Conservation (phyloP, 2,888 invertebrate genomes). For the Eumerus sabulonum region DNA sequence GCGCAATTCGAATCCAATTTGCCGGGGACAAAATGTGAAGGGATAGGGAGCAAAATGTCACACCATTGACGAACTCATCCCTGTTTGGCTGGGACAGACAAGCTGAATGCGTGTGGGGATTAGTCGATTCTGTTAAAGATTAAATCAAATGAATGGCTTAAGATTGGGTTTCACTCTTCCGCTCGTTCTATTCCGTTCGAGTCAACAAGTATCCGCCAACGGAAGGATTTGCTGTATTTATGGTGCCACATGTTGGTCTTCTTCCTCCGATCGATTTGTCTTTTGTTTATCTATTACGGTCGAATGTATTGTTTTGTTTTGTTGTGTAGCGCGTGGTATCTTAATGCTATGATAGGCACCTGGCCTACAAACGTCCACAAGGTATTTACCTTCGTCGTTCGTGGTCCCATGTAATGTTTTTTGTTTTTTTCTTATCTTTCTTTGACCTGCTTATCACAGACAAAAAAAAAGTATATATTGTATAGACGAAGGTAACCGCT, state of each 20-base stretch:
- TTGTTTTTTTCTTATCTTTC: slow-evolving; percentile 29
- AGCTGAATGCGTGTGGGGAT: slow-evolving; percentile 58
- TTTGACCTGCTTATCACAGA: too few species aligned
- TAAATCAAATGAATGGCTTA: slow-evolving; percentile 60
- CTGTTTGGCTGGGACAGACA: slow-evolving; percentile 21
- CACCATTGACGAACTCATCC: too few species aligned
- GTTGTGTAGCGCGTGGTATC: too few species aligned
- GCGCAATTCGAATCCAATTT: too few species aligned
- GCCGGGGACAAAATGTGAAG: not conserved
- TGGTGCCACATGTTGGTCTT: not conserved
- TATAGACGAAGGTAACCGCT: slow-evolving; percentile 44
- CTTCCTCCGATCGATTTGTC: slow-evolving; percentile 28
- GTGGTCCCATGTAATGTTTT: slow-evolving; percentile 7
- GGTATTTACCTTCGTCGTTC: slow-evolving; percentile 1
- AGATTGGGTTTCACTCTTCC: slow-evolving; percentile 34
- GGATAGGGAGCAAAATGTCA: not conserved
- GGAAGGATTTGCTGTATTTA: slow-evolving; percentile 29
- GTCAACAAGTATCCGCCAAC: slow-evolving; percentile 57
- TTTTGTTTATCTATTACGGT: too few species aligned
- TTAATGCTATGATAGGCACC: too few species aligned
- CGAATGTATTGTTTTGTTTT: too few species aligned
- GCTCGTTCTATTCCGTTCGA: slow-evolving; percentile 16
- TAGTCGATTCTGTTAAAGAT: slow-evolving; percentile 54
- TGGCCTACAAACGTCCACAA: slow-evolving; percentile 1
- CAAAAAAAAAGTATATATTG: too few species aligned